Percentiles rank a stretch among this genome's conserved stretches.
These are phyloP conservation scores for Achlya flavicornis DNA, from an alignment of 2,888 invertebrate species.

Conservation along the genomic window DNA sequence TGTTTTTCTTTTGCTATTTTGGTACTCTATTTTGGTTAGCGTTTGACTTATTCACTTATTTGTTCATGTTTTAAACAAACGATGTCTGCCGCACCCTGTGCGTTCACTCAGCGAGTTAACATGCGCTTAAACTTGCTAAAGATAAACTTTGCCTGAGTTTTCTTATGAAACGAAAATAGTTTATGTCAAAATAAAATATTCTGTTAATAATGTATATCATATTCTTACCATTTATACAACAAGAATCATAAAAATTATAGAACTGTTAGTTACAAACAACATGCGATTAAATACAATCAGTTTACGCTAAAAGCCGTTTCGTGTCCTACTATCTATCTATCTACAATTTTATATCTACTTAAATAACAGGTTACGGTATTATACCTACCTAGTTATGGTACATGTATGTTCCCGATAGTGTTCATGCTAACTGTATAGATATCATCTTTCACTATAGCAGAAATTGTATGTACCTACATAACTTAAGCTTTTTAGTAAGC, in stretches of 20 bases:
- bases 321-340: constrained; percentile 3
- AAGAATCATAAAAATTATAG: neutral
- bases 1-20: constrained; percentile 33
- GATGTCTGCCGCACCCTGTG: neutral
- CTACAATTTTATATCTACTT: constrained; percentile 5
- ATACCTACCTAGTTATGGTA: neutral
- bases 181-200: no score
- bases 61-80: neutral
- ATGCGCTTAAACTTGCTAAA: neutral
- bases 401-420: neutral
- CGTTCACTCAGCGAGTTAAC: neutral
- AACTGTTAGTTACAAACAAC: constrained; percentile 2
- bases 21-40: neutral
- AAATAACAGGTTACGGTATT: constrained; percentile 1
- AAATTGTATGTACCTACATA: constrained; percentile 12
- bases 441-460: constrained; percentile 32
- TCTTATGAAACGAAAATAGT: neutral
- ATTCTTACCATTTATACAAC: neutral
- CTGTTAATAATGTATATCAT: no score
- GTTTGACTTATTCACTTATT: neutral
- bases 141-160: neutral
- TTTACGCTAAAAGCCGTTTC: constrained; percentile 10
- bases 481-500: no score
- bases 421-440: constrained; percentile 8
- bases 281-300: constrained; percentile 1